Base-by-base conservation (phyloP, 2,113 vertebrate genomes). In the Turdus rufiventris region DNA sequence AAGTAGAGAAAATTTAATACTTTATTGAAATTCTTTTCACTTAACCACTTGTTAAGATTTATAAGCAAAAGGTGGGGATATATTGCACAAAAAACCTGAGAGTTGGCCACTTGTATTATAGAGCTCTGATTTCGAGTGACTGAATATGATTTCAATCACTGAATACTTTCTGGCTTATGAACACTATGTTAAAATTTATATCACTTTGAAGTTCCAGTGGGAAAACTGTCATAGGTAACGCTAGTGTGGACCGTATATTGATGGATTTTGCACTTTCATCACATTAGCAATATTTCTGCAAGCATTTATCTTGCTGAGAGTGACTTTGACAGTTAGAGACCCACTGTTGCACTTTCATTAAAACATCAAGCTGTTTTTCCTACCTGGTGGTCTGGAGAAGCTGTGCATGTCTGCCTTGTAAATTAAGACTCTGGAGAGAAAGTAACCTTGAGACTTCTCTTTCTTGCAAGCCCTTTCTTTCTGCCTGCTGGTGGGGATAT, bases 191-290 rank as follows among this genome's bases (percentile, higher is more conserved):
- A 89, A 91, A 89, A 89, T 72, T 85, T 76, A 84, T 80, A 62
- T 76, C 31, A 82, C 29, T 84, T 88, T 31, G 28, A 60, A 58
- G 56, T 80, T 78, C 29, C 60, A 88, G 20, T 42, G 76, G 40
- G 76, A 82, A 92, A 82, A 78, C 18, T 92, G 51, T 45, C 42
- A 67, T 43, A 88, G 23, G 34, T 81, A 79, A n/a, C 72, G n/a
- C 20, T 88, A 18, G 16, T 61, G 66, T 40, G 43, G 50, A 50
- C 24, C 42, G 11, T 26, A 28, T 90, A 66, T 91, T 86, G 92
- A 93, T 91, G 70, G 48, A 91, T 95, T 89, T 85, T 89, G 91
- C 42, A 77, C 57, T 61, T 90, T 80, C 74, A 84, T 85, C 83
- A 89, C 62, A 91, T 94, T 94, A 94, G 60, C 66, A 89, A 89